Conservation (phyloP, 2,113 vertebrate species). For the Dasypus novemcinctus region DNA sequence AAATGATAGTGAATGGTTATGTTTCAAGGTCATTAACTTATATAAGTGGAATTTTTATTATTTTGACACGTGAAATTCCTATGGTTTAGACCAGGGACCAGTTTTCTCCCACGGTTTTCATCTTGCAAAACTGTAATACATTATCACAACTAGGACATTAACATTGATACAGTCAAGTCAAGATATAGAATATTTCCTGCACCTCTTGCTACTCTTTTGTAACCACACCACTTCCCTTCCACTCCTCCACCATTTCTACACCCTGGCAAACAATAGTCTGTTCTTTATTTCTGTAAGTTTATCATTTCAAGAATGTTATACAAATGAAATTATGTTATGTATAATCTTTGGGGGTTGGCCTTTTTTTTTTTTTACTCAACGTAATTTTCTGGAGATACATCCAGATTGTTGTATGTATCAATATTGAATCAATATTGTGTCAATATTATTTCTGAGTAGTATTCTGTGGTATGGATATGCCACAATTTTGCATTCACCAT, state of each 20-base stretch:
- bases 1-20: not conserved
- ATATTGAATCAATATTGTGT: too few relatives aligned
- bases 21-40: not conserved
- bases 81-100: not conserved
- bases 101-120: not conserved
- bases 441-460: not conserved
- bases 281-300: not conserved
- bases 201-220: not conserved
- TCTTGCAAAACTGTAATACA: not conserved
- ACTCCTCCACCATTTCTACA: rapidly evolving
- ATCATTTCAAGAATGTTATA: too few relatives aligned
- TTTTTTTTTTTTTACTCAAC: not conserved
- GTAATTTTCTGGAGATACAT: not conserved
- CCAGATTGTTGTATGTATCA: not conserved
- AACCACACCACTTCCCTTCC: rapidly evolving
- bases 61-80: not conserved
- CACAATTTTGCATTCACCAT: not conserved
- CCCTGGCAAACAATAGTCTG: not conserved
- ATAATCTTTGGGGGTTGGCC: not conserved
- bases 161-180: not conserved
- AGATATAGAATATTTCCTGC: not conserved
- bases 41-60: not conserved
- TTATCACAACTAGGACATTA: not conserved
- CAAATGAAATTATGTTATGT: too few relatives aligned
- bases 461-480: not conserved